These are phyloP conservation scores for Rhamphomyia laevipes DNA, from an alignment of 2,888 invertebrate genomes.

Conservation along the genomic window DNA sequence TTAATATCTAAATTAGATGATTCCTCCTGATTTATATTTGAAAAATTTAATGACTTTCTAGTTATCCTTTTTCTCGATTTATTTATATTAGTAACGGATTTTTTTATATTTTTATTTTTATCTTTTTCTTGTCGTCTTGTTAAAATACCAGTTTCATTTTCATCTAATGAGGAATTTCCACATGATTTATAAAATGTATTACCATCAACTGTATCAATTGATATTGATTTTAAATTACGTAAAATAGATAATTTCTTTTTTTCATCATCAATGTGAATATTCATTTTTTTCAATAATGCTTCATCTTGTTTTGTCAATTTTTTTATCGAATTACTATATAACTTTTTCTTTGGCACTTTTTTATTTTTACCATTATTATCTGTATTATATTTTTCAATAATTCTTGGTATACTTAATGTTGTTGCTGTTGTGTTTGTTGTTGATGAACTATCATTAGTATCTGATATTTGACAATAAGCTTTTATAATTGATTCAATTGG, in stretches of 20 bases:
- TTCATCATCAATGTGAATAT: constrained; percentile 10
- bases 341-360: not conserved
- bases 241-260: constrained; percentile 7
- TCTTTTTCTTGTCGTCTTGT: not conserved
- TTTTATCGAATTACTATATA: not conserved
- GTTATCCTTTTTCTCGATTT: not conserved
- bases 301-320: constrained; percentile 3
- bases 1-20: no score
- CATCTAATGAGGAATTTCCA: not conserved
- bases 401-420: no score
- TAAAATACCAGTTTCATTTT: not conserved
- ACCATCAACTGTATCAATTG: constrained; percentile 14
- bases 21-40: no score
- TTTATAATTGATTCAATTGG: not conserved
- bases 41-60: not conserved
- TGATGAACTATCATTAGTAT: not conserved
- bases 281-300: constrained; percentile 8
- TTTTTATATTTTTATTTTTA: not conserved
- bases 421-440: no score
- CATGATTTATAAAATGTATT: constrained; percentile 1
- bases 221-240: constrained; percentile 9
- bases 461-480: not conserved
- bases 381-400: no score
- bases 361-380: no score
- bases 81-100: not conserved